Base-by-base conservation (phyloP, 2,113 vertebrate species). In the Boulengeromyrus knoepffleri region DNA sequence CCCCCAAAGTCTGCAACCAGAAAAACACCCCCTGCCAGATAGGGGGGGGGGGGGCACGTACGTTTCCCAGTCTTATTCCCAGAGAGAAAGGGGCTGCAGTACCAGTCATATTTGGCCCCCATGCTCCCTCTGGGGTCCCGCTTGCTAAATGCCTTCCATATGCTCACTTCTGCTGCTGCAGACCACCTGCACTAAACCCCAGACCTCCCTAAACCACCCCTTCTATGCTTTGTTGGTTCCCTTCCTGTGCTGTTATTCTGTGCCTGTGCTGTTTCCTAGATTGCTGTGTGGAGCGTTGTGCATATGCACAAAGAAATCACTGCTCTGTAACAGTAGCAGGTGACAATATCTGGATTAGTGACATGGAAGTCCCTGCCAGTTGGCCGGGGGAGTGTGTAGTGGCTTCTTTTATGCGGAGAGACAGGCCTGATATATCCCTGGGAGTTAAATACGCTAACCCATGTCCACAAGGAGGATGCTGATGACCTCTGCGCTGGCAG, bases 111-210 rank as follows among this genome's bases (percentile, higher is more conserved):
- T 93, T 91, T 89, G 89, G 91, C 92, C 92, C 88, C 88, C 92
- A 50, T 83, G 24, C 88, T 91, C 91, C 90, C 80, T 15, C 88
- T 93, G 86, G 90, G 93, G 91, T 92, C 90, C 85, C 77, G 66
- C 89, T 89, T 70, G 77, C 90, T 93, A 90, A 92, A 94, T 94
- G 91, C 91, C 92, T 95, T 93, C 94, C 94, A 95, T 92, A 95
- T 95, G 94, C 92, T 92, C 93, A 94, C 94, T 95, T 94, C 93
- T 94, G 92, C 93, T 70, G 93, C 93, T 66, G 53, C 46, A 89
- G 93, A 94, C 94, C 95, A 95, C 95, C 94, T 93, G 77, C 53
- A 94, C 52, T 91, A 92, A 91, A 88, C 93, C 90, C 85, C 92
- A 91, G 91, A 90, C 91, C 90, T 91, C 93, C 91, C 83, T 50